These are phyloP conservation scores for Orgyia antiqua DNA, from an alignment of 2,888 invertebrate species.

Conservation along the genomic window DNA sequence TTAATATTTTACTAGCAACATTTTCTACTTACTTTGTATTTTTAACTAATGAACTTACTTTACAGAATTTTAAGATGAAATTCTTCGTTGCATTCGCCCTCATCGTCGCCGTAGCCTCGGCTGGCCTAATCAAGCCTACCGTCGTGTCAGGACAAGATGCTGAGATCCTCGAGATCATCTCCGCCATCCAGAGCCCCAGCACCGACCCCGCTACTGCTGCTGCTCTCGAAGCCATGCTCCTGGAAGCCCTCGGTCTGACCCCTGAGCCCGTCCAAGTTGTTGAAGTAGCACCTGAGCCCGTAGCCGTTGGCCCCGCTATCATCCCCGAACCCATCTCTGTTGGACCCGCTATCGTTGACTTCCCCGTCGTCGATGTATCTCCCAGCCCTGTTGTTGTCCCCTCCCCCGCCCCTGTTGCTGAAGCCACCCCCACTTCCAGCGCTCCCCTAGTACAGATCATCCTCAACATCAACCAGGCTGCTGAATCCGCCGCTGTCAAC, in stretches of 20 bases:
- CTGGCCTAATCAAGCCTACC: conserved; percentile 25
- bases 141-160: conserved; percentile 15
- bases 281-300: too few species aligned
- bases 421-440: conserved; percentile 5
- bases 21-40: too few species aligned
- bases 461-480: conserved; percentile 28
- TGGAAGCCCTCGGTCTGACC: conserved; percentile 7
- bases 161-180: conserved; percentile 35
- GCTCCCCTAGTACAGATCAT: conserved; percentile 31
- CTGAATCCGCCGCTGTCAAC: conserved; percentile 6
- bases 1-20: too few species aligned
- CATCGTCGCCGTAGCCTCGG: conserved; percentile 45
- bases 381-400: conserved; percentile 14
- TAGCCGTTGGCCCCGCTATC: conserved; percentile 13
- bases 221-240: conserved; percentile 20
- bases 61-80: conserved; percentile 38
- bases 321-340: conserved; percentile 5
- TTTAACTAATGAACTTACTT: too few species aligned
- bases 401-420: conserved; percentile 4
- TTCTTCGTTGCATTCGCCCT: conserved; percentile 44
- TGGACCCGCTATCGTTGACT: conserved; percentile 20
- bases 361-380: conserved; percentile 14
- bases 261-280: conserved; percentile 5
- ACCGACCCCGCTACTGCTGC: conserved; percentile 29
- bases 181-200: conserved; percentile 22